Evolutionary conservation across 2,113 vertebrate species (phyloP).

Genomic region (Leptodactylus fuscus): DNA sequence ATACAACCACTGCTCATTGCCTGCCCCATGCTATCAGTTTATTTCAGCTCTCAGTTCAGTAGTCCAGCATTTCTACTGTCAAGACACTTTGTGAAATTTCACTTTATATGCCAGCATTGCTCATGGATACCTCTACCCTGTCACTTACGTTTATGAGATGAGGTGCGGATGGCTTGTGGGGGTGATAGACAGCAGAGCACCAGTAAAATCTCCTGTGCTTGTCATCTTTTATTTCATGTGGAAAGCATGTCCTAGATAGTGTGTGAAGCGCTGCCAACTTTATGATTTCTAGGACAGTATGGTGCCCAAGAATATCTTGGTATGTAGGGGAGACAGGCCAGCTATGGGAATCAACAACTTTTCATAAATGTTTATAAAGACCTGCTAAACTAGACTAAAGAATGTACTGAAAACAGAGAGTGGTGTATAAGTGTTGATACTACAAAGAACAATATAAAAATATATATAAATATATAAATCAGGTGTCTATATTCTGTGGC

Average conservation of each 20-base stretch:
- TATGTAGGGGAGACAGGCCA: background rate
- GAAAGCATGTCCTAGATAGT: slow-evolving; percentile 53
- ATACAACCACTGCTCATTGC: background rate
- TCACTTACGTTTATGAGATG: background rate
- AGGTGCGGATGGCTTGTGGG: slow-evolving; percentile 48
- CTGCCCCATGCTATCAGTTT: background rate
- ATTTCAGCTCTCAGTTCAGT: background rate
- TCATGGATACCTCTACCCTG: background rate
- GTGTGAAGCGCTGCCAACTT: slow-evolving; percentile 42
- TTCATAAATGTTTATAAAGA: background rate
- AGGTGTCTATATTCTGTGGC: too few relatives aligned
- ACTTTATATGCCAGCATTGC: background rate
- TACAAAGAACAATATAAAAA: background rate
- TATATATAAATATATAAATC: background rate
- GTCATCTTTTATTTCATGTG: slow-evolving; percentile 41
- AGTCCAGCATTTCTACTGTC: background rate
- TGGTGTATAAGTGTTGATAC: too few relatives aligned
- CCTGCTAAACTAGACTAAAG: background rate
- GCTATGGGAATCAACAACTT: background rate
- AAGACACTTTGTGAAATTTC: background rate
- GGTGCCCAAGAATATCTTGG: slow-evolving; percentile 26
- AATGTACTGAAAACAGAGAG: too few relatives aligned
- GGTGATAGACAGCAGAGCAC: slow-evolving; percentile 45
- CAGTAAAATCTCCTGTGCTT: slow-evolving; percentile 39
- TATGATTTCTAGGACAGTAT: slow-evolving; percentile 48